A percentile compares a stretch with the other conserved stretches of the same genome.
Conservation (phyloP, 2,797 vertebrate genomes). For the Capromys pilorides region DNA sequence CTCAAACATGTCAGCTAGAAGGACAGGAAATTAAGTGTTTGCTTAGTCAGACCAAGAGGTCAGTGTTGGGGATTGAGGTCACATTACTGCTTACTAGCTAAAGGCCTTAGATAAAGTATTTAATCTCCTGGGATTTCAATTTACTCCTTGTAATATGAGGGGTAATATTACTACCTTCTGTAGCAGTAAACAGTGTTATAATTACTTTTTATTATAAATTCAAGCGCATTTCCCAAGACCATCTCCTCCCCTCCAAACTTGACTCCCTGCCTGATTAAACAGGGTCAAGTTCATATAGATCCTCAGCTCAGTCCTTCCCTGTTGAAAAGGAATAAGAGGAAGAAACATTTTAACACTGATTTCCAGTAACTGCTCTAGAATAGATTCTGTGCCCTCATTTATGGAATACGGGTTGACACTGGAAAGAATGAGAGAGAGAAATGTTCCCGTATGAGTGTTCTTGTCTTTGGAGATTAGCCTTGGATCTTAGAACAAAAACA, state of each 20-base stretch:
- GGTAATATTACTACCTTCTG: background rate
- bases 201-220: background rate
- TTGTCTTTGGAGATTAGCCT: slow-evolving; percentile 58
- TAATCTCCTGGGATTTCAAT: background rate
- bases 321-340: background rate
- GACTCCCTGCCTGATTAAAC: background rate
- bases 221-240: background rate
- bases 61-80: background rate
- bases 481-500: slow-evolving; percentile 61
- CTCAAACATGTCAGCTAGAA: background rate
- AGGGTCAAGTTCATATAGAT: background rate
- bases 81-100: background rate
- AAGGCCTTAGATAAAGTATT: background rate
- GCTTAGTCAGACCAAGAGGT: background rate
- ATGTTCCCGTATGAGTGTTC: slow-evolving; percentile 28
- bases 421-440: background rate
- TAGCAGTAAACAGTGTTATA: background rate
- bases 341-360: background rate
- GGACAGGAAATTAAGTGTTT: background rate
- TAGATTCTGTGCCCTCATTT: slow-evolving; percentile 16
- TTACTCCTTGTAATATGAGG: slow-evolving; percentile 9
- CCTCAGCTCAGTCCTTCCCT: background rate
- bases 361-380: background rate
- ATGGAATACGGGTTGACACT: background rate
- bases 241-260: background rate